Evolutionary conservation across 2,888 invertebrate species (phyloP).

Genomic region (Neoscelio sp.): DNA sequence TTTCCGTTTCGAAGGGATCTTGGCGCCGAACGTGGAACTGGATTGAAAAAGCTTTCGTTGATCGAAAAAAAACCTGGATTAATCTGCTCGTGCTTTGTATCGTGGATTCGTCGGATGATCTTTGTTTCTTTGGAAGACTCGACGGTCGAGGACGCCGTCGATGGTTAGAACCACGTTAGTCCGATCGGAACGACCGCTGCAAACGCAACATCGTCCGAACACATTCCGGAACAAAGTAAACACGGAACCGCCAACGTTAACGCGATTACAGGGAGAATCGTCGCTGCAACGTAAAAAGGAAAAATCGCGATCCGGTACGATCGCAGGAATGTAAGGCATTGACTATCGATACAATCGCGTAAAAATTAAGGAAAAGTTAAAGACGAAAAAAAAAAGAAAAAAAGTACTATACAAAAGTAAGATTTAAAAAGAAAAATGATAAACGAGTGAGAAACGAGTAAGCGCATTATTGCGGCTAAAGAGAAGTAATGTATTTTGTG

Average conservation of each 20-base stretch:
- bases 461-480: constrained; percentile 66
- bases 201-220: no score
- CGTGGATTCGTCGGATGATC: constrained; percentile 5
- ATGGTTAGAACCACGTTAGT: constrained; percentile 28
- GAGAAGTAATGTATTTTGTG: constrained; percentile 82
- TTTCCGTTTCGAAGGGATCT: no score
- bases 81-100: constrained; percentile 14
- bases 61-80: neutral
- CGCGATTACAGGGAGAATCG: constrained; percentile 40
- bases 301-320: constrained; percentile 39
- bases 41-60: neutral
- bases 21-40: neutral
- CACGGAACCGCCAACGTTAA: neutral
- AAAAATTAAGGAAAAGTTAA: constrained; percentile 47
- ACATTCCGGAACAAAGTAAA: no score
- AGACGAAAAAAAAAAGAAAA: constrained; percentile 33
- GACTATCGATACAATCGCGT: constrained; percentile 68
- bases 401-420: constrained; percentile 58
- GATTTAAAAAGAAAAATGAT: constrained; percentile 59
- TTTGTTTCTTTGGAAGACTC: constrained; percentile 25
- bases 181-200: neutral
- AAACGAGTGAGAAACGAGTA: constrained; percentile 65
- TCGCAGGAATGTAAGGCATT: constrained; percentile 55
- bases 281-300: constrained; percentile 42
- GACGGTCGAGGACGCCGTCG: no score